phyloP scores from a whole-genome alignment of 2,113 vertebrate genomes.

The Natator depressus region DNA sequence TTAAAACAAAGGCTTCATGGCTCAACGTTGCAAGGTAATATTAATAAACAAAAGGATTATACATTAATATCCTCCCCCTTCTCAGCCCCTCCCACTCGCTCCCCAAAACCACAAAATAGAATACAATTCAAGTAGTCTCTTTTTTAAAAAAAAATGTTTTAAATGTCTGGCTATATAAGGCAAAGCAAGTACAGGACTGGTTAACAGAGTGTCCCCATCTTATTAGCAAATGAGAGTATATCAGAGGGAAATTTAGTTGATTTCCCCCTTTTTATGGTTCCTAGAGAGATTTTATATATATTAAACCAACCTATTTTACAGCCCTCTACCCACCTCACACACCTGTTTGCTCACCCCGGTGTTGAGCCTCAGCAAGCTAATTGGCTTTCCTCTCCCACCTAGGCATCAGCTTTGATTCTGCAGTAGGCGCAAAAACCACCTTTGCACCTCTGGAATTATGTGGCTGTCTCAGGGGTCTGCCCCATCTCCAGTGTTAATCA shows the following conservation, averaged over 20 bases:
- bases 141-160: constrained; percentile 70
- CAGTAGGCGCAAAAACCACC: not conserved
- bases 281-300: constrained; percentile 71
- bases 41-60: constrained; percentile 88
- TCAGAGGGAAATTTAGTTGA: constrained; percentile 67
- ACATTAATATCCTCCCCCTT: constrained; percentile 79
- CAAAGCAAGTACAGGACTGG: constrained; percentile 77
- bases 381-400: not conserved
- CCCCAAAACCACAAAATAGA: constrained; percentile 84
- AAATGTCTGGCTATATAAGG: constrained; percentile 82
- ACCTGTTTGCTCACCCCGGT: not conserved
- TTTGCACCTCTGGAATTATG: not conserved
- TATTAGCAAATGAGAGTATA: constrained; percentile 84
- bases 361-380: not conserved
- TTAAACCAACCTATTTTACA: constrained; percentile 71
- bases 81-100: constrained; percentile 58
- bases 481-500: not conserved
- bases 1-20: constrained; percentile 91
- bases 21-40: constrained; percentile 96
- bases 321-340: constrained; percentile 57
- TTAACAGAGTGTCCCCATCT: constrained; percentile 74
- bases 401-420: not conserved
- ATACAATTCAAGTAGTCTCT: constrained; percentile 84
- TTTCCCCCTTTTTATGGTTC: constrained; percentile 59
- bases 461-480: not conserved